phyloP scores from a whole-genome alignment of 2,113 vertebrate species.

The Micromys minutus region DNA sequence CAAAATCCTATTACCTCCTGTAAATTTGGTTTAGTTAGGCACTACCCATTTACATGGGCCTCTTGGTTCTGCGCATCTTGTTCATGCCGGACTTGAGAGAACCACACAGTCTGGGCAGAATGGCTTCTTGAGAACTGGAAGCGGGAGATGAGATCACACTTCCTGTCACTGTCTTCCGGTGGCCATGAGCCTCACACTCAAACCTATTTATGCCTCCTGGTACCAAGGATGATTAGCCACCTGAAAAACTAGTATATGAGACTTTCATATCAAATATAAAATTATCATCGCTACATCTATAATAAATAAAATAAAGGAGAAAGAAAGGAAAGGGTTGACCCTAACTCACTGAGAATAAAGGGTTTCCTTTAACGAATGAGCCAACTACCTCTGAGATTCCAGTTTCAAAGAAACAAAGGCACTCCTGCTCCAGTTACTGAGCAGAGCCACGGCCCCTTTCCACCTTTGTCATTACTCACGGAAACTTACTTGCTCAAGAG shows the following conservation, averaged over 20 bases:
- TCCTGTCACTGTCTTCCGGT: background rate
- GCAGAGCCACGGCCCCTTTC: background rate
- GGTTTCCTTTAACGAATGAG: background rate
- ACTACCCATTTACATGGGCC: background rate
- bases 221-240: background rate
- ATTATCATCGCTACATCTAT: slow-evolving; percentile 8
- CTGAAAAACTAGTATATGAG: background rate
- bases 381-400: background rate
- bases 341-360: slow-evolving; percentile 17
- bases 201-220: background rate
- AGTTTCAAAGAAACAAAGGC: background rate
- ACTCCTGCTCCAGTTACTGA: background rate
- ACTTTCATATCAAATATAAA: slow-evolving; percentile 18
- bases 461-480: background rate
- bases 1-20: background rate
- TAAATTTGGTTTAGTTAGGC: background rate
- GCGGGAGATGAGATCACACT: background rate
- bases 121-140: background rate
- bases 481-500: background rate
- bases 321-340: background rate
- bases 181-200: background rate
- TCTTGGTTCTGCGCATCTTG: background rate
- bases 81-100: background rate
- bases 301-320: background rate
- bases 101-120: background rate